Evolutionary conservation across 2,113 vertebrate species (phyloP).

Genomic region (Sylvietta virens): DNA sequence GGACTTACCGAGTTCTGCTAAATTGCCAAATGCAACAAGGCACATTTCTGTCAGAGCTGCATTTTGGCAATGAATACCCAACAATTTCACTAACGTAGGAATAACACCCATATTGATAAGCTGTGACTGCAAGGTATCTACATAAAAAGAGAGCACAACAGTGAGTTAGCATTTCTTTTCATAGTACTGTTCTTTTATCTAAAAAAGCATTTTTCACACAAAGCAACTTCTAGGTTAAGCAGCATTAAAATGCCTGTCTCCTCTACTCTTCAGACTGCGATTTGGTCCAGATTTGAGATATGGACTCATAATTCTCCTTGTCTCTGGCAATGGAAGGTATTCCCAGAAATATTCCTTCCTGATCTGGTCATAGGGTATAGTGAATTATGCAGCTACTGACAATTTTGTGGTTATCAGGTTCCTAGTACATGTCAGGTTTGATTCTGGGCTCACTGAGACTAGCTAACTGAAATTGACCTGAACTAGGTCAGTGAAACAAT

Average conservation of each 20-base stretch:
- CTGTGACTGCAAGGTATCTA: constrained; percentile 95
- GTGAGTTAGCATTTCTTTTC: constrained; percentile 16
- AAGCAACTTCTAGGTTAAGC: neutral
- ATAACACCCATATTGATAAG: constrained; percentile 98
- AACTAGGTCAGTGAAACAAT: neutral
- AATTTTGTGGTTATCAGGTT: neutral
- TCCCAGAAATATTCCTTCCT: neutral
- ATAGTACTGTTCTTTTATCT: neutral
- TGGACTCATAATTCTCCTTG: neutral
- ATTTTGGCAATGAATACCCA: constrained; percentile 92
- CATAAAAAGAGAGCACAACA: constrained; percentile 48
- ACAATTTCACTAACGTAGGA: constrained; percentile 92
- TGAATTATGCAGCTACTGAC: neutral
- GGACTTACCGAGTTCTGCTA: constrained; percentile 95
- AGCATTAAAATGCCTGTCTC: neutral
- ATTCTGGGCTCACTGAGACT: neutral
- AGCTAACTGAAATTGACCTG: neutral
- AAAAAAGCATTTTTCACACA: constrained; percentile 2
- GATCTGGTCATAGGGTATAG: neutral
- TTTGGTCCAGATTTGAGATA: neutral
- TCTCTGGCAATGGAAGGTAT: neutral
- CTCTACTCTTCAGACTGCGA: neutral
- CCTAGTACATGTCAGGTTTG: neutral
- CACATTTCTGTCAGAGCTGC: constrained; percentile 96
- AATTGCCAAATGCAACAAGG: constrained; percentile 97